Base-by-base conservation (phyloP, 2,888 invertebrate species). In the Drosophila tripunctata region DNA sequence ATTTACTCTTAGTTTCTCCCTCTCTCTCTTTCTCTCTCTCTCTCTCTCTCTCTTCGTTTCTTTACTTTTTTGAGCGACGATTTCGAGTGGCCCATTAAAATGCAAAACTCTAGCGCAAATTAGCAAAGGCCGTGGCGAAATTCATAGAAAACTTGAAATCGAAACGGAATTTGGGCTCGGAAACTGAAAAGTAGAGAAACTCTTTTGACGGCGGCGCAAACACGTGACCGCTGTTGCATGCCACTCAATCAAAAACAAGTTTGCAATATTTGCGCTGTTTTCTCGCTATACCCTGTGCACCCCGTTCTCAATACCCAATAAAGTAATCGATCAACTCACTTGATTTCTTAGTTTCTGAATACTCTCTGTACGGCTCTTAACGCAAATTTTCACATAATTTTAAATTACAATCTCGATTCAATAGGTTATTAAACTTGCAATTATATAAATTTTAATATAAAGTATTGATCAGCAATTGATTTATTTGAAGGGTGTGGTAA, bases 81-180 rank as follows among this genome's bases (percentile, higher is more conserved):
- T n/a, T 27, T 48, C 45, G 45, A 36, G 43, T 44, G 36, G 21
- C 12, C 61, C 47, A 61, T 61, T 61, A 61, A 61, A 61, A 61
- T 61, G 61, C 40, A 55, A 55, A 62, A 48, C 57, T 71, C 65
- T 40, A 36, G 55, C 31, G 57, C 66, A 63, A 63, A 63, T 74
- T 66, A 66, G 58, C 58, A 47, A 60, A 60, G 68, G 48, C 36
- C 44, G 33, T 45, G 27, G 14, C 27, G 6, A 33, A 41, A 57
- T 41, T 6, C 41, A 14, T 21, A 27, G 17, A 33, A 19, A 50
- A 41, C 35, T 27, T 7, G 63, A 19, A 47, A 54, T 12, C 5
- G 27, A 48, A 48, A 22, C 4, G 27, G 30, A 41, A 54, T 31
- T 52, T 22, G 21, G 2, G 14, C 8, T 31, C 10, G 38, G 15